Base-by-base conservation (phyloP, 2,113 vertebrate species). In the Actinemys pallida region DNA sequence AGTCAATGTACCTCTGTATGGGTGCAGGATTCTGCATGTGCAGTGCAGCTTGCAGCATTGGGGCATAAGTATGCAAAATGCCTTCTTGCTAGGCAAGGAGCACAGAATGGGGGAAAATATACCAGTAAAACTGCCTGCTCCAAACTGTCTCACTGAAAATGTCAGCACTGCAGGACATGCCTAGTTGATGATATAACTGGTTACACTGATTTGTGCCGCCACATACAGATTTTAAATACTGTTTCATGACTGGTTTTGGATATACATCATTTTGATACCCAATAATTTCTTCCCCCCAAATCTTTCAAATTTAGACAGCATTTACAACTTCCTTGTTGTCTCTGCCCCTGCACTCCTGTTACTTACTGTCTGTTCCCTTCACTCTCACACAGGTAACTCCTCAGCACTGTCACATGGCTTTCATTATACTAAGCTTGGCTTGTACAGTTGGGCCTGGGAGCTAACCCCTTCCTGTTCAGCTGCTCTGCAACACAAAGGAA, bases 11-110 rank as follows among this genome's bases (percentile, higher is more conserved):
- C 65, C n/a, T 72, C 65, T 72, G 65, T 72, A 72, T 8, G 17
- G 16, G 35, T n/a, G 3, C 19, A 72, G 65, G 57, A 19, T 53
- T 88, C 57, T 83, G 53, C 4, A 6, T 0, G 0, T n/a, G 22
- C 47, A 19, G 6, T 42, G 50, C 27, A 56, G 12, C 10, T 50
- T 50, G 79, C 59, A 86, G 45, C 27, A 11, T 0, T 1, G 49
- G 81, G 10, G 2, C 50, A 87, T 87, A 89, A 91, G 17, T 47
- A 52, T 2, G 0, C 12, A 52, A 35, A 47, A 50, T 81, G 14
- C 49, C 45, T 56, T 86, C 79, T 65, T 75, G 8, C 50, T 83
- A n/a, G 16, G 25, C 2, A 5, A 25, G 20, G 2, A 50, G 27
- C 59, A 42, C 86, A 75, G 45, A 89, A 86, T 24, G 84, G 39